Conservation (phyloP, 2,888 invertebrate species). For the Bruchidius siliquastri region DNA sequence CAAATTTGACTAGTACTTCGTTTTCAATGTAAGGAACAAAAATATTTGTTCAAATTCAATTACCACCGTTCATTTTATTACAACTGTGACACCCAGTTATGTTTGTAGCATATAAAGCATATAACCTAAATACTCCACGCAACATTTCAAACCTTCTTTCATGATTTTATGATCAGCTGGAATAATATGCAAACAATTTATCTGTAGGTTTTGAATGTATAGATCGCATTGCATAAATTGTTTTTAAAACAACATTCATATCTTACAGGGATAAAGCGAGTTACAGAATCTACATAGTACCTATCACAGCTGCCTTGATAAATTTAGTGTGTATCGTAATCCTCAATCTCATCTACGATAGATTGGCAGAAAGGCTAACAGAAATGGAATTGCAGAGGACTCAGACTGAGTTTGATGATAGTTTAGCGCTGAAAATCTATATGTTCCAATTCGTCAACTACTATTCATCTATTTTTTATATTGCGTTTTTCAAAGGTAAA, state of each 20-base stretch:
- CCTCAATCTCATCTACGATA: constrained; percentile 65
- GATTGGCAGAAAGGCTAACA: constrained; percentile 63
- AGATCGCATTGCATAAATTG: not conserved
- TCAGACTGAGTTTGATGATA: constrained; percentile 82
- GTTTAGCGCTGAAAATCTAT: constrained; percentile 81
- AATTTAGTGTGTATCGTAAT: constrained; percentile 73
- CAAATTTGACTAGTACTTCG: no score
- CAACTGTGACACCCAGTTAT: no score
- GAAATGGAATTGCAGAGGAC: constrained; percentile 73
- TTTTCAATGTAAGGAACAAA: no score
- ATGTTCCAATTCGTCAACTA: constrained; percentile 86
- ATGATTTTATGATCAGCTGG: no score
- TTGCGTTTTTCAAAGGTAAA: constrained; percentile 72
- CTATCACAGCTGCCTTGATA: constrained; percentile 71
- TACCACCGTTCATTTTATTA: no score
- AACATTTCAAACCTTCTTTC: no score
- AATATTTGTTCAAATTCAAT: no score
- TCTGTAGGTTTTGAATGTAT: no score
- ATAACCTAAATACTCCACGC: no score
- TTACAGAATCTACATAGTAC: constrained; percentile 63
- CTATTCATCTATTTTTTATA: constrained; percentile 84
- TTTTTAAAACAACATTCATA: not conserved
- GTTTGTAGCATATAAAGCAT: no score
- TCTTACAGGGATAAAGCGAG: constrained; percentile 51
- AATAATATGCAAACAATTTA: no score